Base-by-base conservation (phyloP, 2,113 vertebrate species). In the Podiceps cristatus region DNA sequence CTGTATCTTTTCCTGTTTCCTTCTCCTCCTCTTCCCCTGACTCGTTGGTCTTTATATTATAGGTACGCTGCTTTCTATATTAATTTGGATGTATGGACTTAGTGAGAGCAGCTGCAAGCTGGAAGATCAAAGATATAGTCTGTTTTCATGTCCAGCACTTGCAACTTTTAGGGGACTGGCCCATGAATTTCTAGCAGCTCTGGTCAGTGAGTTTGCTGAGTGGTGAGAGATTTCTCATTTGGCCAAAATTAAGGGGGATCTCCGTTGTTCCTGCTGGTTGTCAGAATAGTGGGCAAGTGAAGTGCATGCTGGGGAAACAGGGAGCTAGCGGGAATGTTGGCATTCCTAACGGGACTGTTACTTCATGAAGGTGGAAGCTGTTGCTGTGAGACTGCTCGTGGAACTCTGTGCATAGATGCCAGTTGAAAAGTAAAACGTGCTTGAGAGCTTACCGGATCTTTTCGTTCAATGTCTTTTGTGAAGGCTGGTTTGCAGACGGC, bases 1-100 rank as follows among this genome's bases (percentile, higher is more conserved):
- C 37, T 63, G 11, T n/a, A 3, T 59, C 27, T 91, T 27, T 5
- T 22, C 72, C 44, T 52, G 10, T 58, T 94, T 50, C 63, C 40
- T 76, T 50, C n/a, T 93, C 5, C 55, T 80, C 27, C 35, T 90
- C 47, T 93, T 72, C 25, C 77, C 11, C 24, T 3, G 3, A 66
- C 13, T 64, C 22, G 7, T n/a, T 50, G 53, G 11, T 35, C 49
- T 49, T 72, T 19, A 17, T 55, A 7, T 6, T 66, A 45, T 71
- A 82, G 16, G 16, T 49, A 9, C 2, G 0, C 31, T 63, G 2
- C 40, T 94, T 67, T 40, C 35, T 67, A 0, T 80, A 35, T 31
- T 44, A 13, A 10, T 53, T 91, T 24, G n/a, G 25, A 67, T 60
- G 17, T 13, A 0, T 37, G 56, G 37, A 5, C 19, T 66, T 45